Evolutionary conservation across 2,113 vertebrate genomes (phyloP).

Genomic region (Fregetta grallaria): DNA sequence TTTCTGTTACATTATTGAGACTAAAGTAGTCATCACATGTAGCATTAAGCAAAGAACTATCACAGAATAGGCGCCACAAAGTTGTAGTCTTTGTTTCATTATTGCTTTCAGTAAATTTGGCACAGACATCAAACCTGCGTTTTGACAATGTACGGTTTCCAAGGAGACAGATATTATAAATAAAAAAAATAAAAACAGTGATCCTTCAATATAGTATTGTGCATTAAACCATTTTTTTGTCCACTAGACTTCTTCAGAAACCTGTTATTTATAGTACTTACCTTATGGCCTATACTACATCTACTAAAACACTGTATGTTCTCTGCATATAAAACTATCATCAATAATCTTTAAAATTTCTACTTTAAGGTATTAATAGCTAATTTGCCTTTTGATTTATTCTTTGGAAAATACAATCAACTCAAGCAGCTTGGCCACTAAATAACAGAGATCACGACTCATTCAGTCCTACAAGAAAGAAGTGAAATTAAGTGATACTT

Average conservation of each 20-base stretch:
- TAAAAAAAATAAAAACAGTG: neutral
- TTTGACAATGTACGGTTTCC: slow-evolving; percentile 91
- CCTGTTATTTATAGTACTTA: neutral
- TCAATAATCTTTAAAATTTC: neutral
- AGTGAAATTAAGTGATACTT: neutral
- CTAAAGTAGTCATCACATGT: slow-evolving; percentile 85
- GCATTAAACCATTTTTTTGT: neutral
- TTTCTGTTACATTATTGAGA: slow-evolving; percentile 83
- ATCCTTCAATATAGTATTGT: neutral
- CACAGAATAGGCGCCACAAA: slow-evolving; percentile 88
- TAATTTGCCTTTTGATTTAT: neutral
- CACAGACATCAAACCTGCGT: slow-evolving; percentile 79
- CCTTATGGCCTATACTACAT: neutral
- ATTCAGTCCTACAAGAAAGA: neutral
- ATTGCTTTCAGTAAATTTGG: slow-evolving; percentile 72
- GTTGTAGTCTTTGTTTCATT: slow-evolving; percentile 78
- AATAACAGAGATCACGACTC: neutral
- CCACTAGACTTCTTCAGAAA: neutral
- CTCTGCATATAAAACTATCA: neutral
- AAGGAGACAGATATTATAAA: slow-evolving; percentile 86
- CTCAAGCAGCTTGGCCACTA: neutral
- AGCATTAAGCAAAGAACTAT: slow-evolving; percentile 69
- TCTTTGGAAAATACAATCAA: neutral
- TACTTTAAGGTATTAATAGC: neutral
- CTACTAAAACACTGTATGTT: neutral